phyloP scores from a whole-genome alignment of 2,113 vertebrate species.

The Rutilus rutilus region DNA sequence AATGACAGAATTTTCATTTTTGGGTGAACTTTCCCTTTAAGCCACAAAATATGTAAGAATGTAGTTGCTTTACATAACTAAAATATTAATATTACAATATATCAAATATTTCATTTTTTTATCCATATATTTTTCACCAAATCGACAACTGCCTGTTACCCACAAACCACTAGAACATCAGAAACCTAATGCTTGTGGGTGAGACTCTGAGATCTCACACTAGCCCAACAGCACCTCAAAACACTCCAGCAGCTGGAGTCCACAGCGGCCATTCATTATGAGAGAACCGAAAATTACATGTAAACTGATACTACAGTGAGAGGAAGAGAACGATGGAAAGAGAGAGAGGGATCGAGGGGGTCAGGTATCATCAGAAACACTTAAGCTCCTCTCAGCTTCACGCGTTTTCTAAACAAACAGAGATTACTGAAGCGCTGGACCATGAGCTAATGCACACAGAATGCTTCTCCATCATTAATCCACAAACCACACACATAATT shows the following conservation, averaged over 20 bases:
- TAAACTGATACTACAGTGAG: conserved; percentile 19
- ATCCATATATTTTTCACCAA: background rate
- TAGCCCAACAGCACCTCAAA: background rate
- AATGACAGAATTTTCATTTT: no score
- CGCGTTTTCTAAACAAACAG: conserved; percentile 32
- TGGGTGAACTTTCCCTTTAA: background rate
- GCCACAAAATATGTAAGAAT: background rate
- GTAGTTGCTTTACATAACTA: background rate
- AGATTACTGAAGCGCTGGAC: background rate
- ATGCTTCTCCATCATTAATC: conserved; percentile 39
- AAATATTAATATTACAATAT: background rate
- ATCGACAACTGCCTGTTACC: background rate
- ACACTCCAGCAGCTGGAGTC: conserved; percentile 8
- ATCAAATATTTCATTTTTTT: background rate
- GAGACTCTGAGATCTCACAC: background rate
- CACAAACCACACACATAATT: conserved; percentile 3
- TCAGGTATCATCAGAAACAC: conserved; percentile 31
- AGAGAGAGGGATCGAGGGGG: background rate
- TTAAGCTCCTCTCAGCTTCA: conserved; percentile 27
- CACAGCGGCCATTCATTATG: conserved; percentile 6
- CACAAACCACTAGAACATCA: background rate
- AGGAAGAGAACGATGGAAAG: conserved; percentile 1
- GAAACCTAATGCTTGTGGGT: background rate
- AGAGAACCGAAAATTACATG: conserved; percentile 23
- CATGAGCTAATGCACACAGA: conserved; percentile 42